Evolutionary conservation across 2,113 vertebrate species (phyloP).

Genomic region (Ploceus nigricollis): DNA sequence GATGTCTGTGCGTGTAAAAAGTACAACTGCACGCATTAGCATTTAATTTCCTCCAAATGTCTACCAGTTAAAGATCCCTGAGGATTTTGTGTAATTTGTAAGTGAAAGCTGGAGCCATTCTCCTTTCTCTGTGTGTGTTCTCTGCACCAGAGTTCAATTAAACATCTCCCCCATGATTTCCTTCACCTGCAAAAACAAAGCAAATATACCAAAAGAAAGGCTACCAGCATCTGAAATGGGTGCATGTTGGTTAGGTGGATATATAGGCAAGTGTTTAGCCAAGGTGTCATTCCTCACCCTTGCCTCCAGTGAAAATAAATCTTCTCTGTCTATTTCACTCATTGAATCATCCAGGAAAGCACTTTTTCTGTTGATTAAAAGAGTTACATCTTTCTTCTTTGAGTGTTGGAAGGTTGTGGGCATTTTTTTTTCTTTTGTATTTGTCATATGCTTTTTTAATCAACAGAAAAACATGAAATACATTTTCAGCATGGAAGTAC

Average conservation of each 20-base stretch:
- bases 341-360: background rate
- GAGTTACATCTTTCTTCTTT: background rate
- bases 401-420: background rate
- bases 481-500: background rate
- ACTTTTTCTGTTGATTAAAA: background rate
- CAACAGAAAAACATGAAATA: background rate
- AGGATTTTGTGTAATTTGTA: conserved; percentile 68
- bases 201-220: conserved; percentile 3
- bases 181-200: conserved; percentile 41
- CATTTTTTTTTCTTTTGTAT: background rate
- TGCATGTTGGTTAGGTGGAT: background rate
- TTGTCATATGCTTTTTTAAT: background rate
- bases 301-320: conserved; percentile 9
- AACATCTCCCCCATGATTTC: conserved; percentile 8
- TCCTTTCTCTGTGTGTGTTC: conserved; percentile 48
- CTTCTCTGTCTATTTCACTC: background rate
- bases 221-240: background rate
- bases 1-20: conserved; percentile 54
- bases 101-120: conserved; percentile 56
- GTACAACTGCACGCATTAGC: conserved; percentile 65
- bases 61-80: conserved; percentile 63
- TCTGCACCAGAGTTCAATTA: conserved; percentile 56
- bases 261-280: background rate
- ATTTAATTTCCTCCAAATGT: conserved; percentile 71
- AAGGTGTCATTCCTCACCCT: background rate